Base-by-base conservation (phyloP, 2,113 vertebrate species). In the Triplophysa siluroides region DNA sequence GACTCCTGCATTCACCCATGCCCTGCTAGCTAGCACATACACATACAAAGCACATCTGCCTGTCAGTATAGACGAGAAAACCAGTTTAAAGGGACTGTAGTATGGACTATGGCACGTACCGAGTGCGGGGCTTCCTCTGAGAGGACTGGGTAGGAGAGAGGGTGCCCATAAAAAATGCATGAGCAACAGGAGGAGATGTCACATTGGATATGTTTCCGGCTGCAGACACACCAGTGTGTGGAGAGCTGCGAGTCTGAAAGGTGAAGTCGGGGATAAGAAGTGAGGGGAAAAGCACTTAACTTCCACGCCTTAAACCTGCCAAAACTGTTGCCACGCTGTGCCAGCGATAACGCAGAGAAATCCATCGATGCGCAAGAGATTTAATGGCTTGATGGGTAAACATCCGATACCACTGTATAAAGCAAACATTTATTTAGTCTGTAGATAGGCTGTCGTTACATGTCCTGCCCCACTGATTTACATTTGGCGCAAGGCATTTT, bases 111-210 rank as follows among this genome's bases (percentile, higher is more conserved):
- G 45, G 58, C 74, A 76, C 24, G 45, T 66, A 63, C 29, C 64
- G 65, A 54, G 81, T 50, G 47, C 60, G 66, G 5, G 81, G 52
- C 64, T 56, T 58, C 84, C 78, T 85, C 86, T 78, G 72, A 86
- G 85, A 67, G 83, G 86, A 83, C 10, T 76, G 69, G 71, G 87
- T 80, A 86, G 87, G 85, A 84, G 85, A 83, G 75, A 21, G 73
- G 68, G 61, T 18, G 13, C 56, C 84, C 84, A 92, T 93, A 86
- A 93, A 93, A 92, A 92, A 92, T 94, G 88, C 88, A 94, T 91
- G 86, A 86, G 77, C 86, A 85, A 91, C 91, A 89, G 91, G 91
- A 91, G 87, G 78, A 91, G 88, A 91, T 90, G 92, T 93, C 93
- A 93, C 87, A 91, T 90, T 78, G 78, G 84, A 91, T 93, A 88